phyloP scores from a whole-genome alignment of 2,888 invertebrate genomes.

The Aporophyla nigra region DNA sequence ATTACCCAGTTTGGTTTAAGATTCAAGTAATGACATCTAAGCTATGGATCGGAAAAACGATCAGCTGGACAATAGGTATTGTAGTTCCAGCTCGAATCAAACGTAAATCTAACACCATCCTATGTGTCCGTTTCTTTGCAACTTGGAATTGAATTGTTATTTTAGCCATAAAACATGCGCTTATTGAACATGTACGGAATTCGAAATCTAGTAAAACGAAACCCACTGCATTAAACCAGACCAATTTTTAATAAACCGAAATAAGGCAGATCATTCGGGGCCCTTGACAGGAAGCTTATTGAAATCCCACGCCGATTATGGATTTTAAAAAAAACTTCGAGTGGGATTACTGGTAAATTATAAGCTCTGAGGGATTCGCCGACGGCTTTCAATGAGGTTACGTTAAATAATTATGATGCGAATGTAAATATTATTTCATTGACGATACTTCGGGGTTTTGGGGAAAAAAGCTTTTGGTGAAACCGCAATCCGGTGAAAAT shows the following conservation, averaged over 20 bases:
- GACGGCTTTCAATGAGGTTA: slow-evolving; percentile 73
- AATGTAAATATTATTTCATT: slow-evolving; percentile 69
- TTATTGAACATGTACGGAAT: slow-evolving; percentile 15
- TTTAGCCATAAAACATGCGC: background rate
- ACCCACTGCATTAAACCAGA: slow-evolving; percentile 27
- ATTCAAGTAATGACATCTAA: background rate
- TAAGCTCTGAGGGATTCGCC: slow-evolving; percentile 78
- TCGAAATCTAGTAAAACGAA: slow-evolving; percentile 5
- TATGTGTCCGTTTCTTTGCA: background rate
- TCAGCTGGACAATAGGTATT: background rate
- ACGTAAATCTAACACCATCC: background rate
- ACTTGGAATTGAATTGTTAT: background rate
- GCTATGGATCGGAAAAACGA: too few species aligned
- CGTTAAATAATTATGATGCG: slow-evolving; percentile 78
- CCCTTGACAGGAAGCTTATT: slow-evolving; percentile 85
- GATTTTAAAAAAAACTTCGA: slow-evolving; percentile 83
- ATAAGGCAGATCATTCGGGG: slow-evolving; percentile 80
- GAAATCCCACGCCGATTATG: slow-evolving; percentile 88
- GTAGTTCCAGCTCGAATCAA: background rate
- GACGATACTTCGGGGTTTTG: slow-evolving; percentile 38
- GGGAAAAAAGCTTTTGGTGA: slow-evolving; percentile 31
- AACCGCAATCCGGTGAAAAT: slow-evolving; percentile 39
- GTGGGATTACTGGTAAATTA: slow-evolving; percentile 88
- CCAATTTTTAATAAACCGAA: slow-evolving; percentile 76
- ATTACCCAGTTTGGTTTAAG: background rate